These are phyloP conservation scores for Meriones psammophilus DNA, from an alignment of 2,797 vertebrate genomes.

Conservation along the genomic window DNA sequence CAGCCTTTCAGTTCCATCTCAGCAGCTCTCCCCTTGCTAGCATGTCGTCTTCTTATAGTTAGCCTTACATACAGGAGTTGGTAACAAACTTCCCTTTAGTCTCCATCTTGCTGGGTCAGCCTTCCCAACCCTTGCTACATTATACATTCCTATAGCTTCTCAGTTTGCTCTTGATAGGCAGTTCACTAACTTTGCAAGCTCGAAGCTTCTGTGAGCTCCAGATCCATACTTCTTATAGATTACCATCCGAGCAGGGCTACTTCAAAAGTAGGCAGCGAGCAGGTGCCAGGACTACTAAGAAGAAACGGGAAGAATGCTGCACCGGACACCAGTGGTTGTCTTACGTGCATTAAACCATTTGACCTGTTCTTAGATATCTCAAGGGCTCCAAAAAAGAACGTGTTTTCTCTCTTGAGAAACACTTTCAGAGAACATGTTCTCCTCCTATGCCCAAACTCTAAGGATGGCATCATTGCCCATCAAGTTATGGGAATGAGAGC, in stretches of 20 bases:
- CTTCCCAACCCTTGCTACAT: rapidly evolving
- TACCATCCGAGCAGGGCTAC: neutral
- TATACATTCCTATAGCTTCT: neutral
- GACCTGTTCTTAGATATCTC: too few relatives aligned
- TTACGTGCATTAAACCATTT: rapidly evolving
- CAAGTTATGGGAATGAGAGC: neutral
- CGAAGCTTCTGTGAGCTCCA: neutral
- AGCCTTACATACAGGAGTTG: neutral
- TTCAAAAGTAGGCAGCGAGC: neutral
- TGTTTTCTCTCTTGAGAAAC: neutral
- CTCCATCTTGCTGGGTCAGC: rapidly evolving
- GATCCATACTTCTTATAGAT: neutral
- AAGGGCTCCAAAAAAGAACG: neutral
- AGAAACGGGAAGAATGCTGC: rapidly evolving
- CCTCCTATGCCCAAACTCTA: neutral
- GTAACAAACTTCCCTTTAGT: neutral
- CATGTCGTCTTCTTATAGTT: neutral
- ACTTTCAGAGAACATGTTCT: neutral
- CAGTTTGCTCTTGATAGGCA: neutral
- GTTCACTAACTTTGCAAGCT: neutral
- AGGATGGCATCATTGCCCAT: neutral
- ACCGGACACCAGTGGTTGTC: rapidly evolving
- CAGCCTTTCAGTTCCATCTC: too few relatives aligned
- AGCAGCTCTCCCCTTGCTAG: neutral
- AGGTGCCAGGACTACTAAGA: too few relatives aligned